Evolutionary conservation across 2,113 vertebrate species (phyloP), one percentile per base, ranked within the genome.

Genomic region (Meriones unguiculatus): DNA sequence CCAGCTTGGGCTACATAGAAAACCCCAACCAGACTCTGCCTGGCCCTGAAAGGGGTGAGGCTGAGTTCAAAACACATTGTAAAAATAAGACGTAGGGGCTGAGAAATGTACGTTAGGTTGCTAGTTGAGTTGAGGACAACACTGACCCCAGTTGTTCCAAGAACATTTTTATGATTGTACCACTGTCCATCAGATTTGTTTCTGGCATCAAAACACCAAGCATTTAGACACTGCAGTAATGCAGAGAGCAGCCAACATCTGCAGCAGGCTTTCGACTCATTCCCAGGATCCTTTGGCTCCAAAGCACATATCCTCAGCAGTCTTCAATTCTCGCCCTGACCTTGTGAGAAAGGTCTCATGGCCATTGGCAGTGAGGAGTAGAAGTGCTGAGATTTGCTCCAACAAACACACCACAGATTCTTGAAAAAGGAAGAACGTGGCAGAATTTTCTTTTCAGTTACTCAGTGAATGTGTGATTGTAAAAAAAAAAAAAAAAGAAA

Each of bases 1-100:
- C 20, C 32, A 87, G 18, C 12, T 65, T 87, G 50, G 32, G 10
- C 35, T 72, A 54, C 10, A 70, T 32, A 52, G 15, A 98, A 89
- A 86, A 15, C 93, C 38, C 78, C 95, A 96, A 89, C 46, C 5
- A 18, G 25, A 90, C 96, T 91, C 92, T 75, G 96, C 81, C 90
- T 97, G 95, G 95, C 84, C 95, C 77, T 70, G 72, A 87, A 82
- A 80, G n/a, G 96, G 95, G 46, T 78, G 90, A 98, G 94, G 93
- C 25, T 25, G 98, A 92, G 59, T 93, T 96, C 75, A 97, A 97
- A 97, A 85, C 70, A 80, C 38, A 88, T 20, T 50, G 41, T 59
- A 50, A 81, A 91, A 62, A 92, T 59, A 78, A 91, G 88, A 91
- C 64, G 30, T 38, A 15, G 97, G 12, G 17, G 41, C 84, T 50